Evolutionary conservation across 37 sponge, comb jelly and placozoan genomes (phyloP), one percentile per base, ranked within the genome.

Genomic region (Chondrilla cf. caribensis): DNA sequence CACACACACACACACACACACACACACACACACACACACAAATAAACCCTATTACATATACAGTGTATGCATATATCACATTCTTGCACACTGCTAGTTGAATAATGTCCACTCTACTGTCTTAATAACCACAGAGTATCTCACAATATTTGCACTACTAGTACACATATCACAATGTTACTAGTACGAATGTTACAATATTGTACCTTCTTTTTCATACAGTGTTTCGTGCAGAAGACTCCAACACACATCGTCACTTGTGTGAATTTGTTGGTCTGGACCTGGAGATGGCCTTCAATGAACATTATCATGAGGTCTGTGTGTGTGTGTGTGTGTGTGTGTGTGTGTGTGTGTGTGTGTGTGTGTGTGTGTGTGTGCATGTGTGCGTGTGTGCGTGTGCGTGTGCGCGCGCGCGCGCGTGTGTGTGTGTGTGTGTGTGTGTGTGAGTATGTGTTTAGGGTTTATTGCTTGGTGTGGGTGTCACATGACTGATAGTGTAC

Each of bases 201-300:
- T 11, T 7, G 18, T 62, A 26, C 64, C n/a, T n/a, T n/a, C n/a
- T n/a, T n/a, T 60, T 81, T 25, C n/a, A 35, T 26, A 31, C 70
- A 91, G 99, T 99, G 41, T 99, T 99, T 67, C 81, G 99, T 47
- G 99, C 99, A n/a, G 99, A 99, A 81, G 96, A 99, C 88, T 94
- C 97, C 58, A 96, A 99, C 85, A 99, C 99, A 25, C 99, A 99
- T 60, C 86, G 99, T 8, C 99, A 99, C 71, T 60, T 99, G 60
- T 93, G 95, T 79, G 99, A 99, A 79, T 99, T 99, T 90, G 93
- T 96, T 14, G 99, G 99, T 0, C 83, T 99, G 80, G 99, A 99
- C 58, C 8, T 96, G 39, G 99, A 99, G 66, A 99, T 99, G 99
- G 89, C 92, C n/a, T 96, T 99, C 86, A 86, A 92, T 72, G 99